Base-by-base conservation (phyloP, 2,888 invertebrate species). In the Ennomos erosarius region DNA sequence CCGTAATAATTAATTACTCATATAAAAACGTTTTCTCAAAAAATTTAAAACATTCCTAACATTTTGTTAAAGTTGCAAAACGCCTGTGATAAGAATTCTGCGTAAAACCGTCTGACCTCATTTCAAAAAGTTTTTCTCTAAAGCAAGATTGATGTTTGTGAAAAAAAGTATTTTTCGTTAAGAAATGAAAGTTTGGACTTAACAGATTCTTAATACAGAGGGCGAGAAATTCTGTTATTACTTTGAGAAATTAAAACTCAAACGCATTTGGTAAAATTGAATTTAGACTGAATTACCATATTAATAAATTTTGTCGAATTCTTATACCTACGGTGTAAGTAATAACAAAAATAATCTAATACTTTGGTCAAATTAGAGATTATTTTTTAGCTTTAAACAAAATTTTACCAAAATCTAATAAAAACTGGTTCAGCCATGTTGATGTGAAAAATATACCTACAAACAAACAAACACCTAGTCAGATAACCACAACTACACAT, bases 81-180 rank as follows among this genome's bases (percentile, higher is more conserved):
- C 79, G 78, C 75, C 74, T 74, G 78, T 76, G 26, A 71, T 74
- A 78, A 81, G 73, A 78, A 81, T 84, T 86, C 81, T 75, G 80
- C 72, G 81, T 81, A 66, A 79, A 82, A 78, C 81, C 77, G 76
- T 79, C 81, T 87, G 86, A 87, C 88, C 88, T 81, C 80, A 76
- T 85, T 87, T 78, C 75, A 63, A 71, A 84, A 86, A 86, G 73
- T 87, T 59, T 88, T 80, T 77, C 71, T 74, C 75, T 80, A 78
- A 79, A 81, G 75, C 75, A 86, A 89, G 88, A 89, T 88, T 88
- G 85, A 88, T 88, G 87, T 82, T 87, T 76, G 70, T 68, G 68
- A 73, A 83, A 82, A 86, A 79, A 77, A 69, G 68, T 71, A 71
- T 74, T 78, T 74, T 67, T 60, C 13, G 47, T 42, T 45, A 67